These are phyloP conservation scores for Gambusia affinis DNA, from an alignment of 2,113 vertebrate genomes.

Conservation along the genomic window DNA sequence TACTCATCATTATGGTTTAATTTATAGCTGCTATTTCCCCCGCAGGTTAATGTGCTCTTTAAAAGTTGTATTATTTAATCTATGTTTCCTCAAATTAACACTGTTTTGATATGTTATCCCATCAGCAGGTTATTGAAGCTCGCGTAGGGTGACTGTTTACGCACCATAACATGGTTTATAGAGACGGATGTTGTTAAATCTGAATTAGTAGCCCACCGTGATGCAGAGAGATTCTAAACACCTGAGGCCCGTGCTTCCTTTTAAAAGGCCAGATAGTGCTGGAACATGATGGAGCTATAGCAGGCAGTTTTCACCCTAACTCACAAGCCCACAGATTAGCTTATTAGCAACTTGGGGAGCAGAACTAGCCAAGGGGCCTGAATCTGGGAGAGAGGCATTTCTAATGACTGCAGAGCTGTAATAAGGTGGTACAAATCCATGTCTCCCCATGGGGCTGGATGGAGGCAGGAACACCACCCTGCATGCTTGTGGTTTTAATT, in stretches of 20 bases:
- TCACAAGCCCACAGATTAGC: constrained; percentile 20
- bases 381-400: constrained; percentile 30
- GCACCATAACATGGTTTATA: constrained; percentile 15
- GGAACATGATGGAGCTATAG: constrained; percentile 14
- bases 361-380: constrained; percentile 15
- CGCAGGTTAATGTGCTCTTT: not conserved
- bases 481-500: not conserved
- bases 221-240: constrained; percentile 21
- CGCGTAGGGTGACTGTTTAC: constrained; percentile 24
- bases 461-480: constrained; percentile 17
- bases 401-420: constrained; percentile 32
- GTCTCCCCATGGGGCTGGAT: constrained; percentile 2
- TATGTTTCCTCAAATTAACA: constrained; percentile 14
- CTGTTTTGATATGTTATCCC: constrained; percentile 9
- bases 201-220: constrained; percentile 12
- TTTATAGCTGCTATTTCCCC: constrained; percentile 19
- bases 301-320: constrained; percentile 32
- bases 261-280: constrained; percentile 20
- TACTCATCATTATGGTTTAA: constrained; percentile 30
- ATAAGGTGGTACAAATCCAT: constrained; percentile 22
- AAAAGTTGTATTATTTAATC: constrained; percentile 20
- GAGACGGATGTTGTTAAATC: constrained; percentile 12
- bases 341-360: constrained; percentile 48
- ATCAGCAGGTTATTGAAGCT: constrained; percentile 25
- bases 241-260: constrained; percentile 1